phyloP scores from a whole-genome alignment of 2,113 vertebrate genomes.

The Maylandia zebra region DNA sequence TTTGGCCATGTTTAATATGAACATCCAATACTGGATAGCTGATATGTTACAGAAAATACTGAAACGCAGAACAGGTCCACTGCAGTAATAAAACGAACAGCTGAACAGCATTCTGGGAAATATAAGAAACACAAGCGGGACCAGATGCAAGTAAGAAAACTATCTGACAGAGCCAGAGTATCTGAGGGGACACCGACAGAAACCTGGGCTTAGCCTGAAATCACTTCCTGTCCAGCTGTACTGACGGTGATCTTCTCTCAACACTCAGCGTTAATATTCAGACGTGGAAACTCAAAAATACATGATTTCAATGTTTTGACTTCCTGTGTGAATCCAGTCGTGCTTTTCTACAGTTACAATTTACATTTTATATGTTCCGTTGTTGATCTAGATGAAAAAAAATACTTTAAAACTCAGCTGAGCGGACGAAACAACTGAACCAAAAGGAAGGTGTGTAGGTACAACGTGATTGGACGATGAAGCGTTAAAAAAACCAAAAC shows the following conservation, averaged over 20 bases:
- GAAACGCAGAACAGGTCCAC: not conserved
- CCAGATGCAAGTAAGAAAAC: not conserved
- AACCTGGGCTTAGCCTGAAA: not conserved
- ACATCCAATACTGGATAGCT: rapidly evolving
- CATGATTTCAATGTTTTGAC: not conserved
- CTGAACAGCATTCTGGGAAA: not conserved
- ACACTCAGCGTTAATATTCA: not conserved
- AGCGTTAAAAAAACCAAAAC: not conserved
- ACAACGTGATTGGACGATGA: not conserved
- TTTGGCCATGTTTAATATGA: not conserved
- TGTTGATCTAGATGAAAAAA: not conserved
- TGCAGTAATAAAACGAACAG: not conserved
- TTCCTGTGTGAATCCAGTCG: not conserved
- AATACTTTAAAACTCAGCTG: not conserved
- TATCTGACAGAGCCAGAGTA: not conserved
- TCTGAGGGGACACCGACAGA: not conserved
- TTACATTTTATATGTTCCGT: not conserved
- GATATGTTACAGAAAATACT: not conserved
- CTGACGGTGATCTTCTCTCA: not conserved
- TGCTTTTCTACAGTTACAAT: not conserved
- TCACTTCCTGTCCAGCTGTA: not conserved
- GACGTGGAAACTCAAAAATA: not conserved
- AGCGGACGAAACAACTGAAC: not conserved
- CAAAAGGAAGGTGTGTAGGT: not conserved
- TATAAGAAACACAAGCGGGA: not conserved